These are phyloP conservation scores for Procambarus clarkii DNA, from an alignment of 1,140 invertebrate species.

Conservation along the genomic window DNA sequence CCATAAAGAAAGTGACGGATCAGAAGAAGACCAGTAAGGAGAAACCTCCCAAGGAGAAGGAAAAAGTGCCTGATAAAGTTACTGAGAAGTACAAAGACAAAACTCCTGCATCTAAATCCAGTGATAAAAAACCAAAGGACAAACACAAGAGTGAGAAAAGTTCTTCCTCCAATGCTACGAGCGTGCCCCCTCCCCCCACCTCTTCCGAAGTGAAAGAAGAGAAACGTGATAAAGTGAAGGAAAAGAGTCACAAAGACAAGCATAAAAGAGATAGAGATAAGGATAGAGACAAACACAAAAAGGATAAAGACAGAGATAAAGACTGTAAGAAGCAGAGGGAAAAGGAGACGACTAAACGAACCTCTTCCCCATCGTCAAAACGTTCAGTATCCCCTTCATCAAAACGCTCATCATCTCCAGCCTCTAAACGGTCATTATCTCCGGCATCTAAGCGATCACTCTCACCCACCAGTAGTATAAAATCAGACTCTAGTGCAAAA, in stretches of 20 bases:
- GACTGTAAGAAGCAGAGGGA: constrained; percentile 1
- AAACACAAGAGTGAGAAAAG: constrained; percentile 47
- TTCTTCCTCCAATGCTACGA: constrained; percentile 30
- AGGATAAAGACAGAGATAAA: constrained; percentile 30
- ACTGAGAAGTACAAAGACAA: constrained; percentile 42
- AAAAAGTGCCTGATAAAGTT: constrained; percentile 24
- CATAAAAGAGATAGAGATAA: constrained; percentile 14
- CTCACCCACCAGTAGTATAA: constrained; percentile 22
- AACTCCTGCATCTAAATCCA: constrained; percentile 21
- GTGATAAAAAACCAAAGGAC: constrained; percentile 37
- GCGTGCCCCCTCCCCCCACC: background rate
- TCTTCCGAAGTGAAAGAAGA: constrained; percentile 5
- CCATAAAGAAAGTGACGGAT: constrained; percentile 54
- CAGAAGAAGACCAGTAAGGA: constrained; percentile 35
- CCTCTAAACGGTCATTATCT: constrained; percentile 4
- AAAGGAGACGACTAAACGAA: background rate
- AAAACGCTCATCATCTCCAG: background rate
- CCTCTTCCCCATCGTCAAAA: background rate
- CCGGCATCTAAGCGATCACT: background rate
- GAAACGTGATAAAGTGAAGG: constrained; percentile 23
- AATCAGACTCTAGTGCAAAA: constrained; percentile 43
- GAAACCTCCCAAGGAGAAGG: constrained; percentile 37
- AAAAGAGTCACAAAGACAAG: constrained; percentile 40
- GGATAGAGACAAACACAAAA: constrained; percentile 29
- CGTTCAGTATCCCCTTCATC: background rate